These are phyloP conservation scores for Collichthys lucidus DNA, from an alignment of 2,113 vertebrate genomes.

Conservation along the genomic window DNA sequence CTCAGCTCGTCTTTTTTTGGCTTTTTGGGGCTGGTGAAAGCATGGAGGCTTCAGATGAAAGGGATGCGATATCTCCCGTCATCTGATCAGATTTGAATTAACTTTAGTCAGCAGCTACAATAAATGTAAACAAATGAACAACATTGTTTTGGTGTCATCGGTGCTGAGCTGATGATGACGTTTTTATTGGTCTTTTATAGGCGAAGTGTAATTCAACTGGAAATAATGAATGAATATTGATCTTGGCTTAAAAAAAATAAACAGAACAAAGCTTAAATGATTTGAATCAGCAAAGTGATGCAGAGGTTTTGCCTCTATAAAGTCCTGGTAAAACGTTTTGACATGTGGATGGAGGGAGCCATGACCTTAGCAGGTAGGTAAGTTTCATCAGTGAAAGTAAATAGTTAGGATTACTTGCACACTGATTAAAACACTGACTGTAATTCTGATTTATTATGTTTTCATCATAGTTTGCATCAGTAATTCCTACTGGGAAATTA, in stretches of 20 bases:
- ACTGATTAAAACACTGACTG: too few species aligned
- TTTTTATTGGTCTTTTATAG: background rate
- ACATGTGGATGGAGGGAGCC: too few species aligned
- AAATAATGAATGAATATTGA: background rate
- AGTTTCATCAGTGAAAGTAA: too few species aligned
- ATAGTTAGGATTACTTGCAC: too few species aligned
- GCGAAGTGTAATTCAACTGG: background rate
- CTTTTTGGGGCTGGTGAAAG: slow-evolving; percentile 28
- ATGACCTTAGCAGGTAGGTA: too few species aligned
- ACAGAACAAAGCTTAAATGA: background rate
- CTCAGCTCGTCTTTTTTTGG: slow-evolving; percentile 46
- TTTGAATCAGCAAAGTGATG: background rate
- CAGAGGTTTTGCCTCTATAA: background rate
- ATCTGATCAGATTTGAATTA: slow-evolving; percentile 29
- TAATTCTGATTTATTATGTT: too few species aligned
- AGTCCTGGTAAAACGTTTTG: too few species aligned
- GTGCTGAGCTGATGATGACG: background rate
- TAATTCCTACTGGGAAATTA: too few species aligned
- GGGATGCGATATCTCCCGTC: slow-evolving; percentile 6
- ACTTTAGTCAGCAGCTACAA: slow-evolving; percentile 25
- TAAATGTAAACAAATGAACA: slow-evolving; percentile 19
- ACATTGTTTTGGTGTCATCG: background rate
- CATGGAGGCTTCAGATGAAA: slow-evolving; percentile 29
- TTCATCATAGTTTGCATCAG: background rate
- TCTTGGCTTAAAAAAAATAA: background rate